phyloP scores from a whole-genome alignment of 2,888 invertebrate species.

The Drosophila neonasuta region DNA sequence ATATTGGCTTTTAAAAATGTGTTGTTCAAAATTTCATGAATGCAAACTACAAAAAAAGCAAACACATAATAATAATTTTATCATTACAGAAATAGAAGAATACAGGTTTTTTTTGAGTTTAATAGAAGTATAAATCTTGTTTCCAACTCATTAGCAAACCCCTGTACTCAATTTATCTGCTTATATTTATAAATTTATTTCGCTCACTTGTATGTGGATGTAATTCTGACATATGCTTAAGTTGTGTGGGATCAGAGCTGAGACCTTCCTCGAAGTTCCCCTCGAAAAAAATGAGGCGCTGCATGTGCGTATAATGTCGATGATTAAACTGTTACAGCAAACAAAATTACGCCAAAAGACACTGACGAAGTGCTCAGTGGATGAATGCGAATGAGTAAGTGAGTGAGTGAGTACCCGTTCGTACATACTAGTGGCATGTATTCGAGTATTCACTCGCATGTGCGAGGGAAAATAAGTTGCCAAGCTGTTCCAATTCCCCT shows the following conservation, averaged over 20 bases:
- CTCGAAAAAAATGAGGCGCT: not conserved
- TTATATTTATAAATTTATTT: slow-evolving; percentile 3
- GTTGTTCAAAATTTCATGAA: too few species aligned
- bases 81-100: not conserved
- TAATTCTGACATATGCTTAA: slow-evolving; percentile 8
- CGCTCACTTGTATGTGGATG: not conserved
- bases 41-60: too few species aligned
- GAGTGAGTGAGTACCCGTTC: slow-evolving; percentile 18
- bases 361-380: slow-evolving; percentile 65
- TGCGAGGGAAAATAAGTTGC: slow-evolving; percentile 21
- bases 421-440: slow-evolving; percentile 15
- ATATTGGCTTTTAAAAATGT: too few species aligned
- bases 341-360: slow-evolving; percentile 68
- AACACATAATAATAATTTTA: not conserved
- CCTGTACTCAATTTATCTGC: not conserved
- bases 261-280: not conserved
- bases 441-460: slow-evolving; percentile 1
- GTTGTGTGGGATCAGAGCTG: not conserved
- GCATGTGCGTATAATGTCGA: slow-evolving; percentile 59
- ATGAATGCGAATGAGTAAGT: slow-evolving; percentile 23
- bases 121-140: not conserved
- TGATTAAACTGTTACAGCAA: slow-evolving; percentile 72
- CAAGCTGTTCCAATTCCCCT: slow-evolving; percentile 49
- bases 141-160: not conserved
- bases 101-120: not conserved